Percentiles rank a stretch among this genome's conserved stretches.
Evolutionary conservation across 2,113 vertebrate species (phyloP).

Genomic region (Rhabdornis inornatus): DNA sequence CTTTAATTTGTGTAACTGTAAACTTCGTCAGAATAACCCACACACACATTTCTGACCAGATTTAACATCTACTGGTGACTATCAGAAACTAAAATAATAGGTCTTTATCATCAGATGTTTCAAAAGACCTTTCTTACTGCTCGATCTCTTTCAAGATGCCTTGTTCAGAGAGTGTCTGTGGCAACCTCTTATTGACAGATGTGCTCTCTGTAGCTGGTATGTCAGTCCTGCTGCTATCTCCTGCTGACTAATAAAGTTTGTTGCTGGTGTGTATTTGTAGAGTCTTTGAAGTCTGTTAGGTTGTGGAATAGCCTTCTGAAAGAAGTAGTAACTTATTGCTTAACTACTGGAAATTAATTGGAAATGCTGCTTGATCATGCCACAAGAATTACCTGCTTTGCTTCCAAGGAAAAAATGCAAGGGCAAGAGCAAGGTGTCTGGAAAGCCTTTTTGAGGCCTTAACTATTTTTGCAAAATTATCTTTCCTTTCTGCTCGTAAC

Average conservation of each 20-base stretch:
- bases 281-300: conserved; percentile 16
- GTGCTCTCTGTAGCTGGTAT: conserved; percentile 13
- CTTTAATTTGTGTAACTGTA: not conserved
- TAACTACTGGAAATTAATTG: conserved; percentile 3
- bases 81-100: not conserved
- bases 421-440: not conserved
- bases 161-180: not conserved
- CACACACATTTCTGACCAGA: not conserved
- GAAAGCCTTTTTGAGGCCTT: not conserved
- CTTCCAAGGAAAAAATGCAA: not conserved
- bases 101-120: not conserved
- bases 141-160: conserved; percentile 14
- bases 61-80: not conserved
- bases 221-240: conserved; percentile 41
- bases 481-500: not conserved
- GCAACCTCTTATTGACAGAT: conserved; percentile 46
- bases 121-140: not conserved
- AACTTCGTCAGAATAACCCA: not conserved
- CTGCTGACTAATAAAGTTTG: conserved; percentile 50
- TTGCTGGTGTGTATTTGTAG: conserved; percentile 16
- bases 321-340: not conserved
- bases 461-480: not conserved
- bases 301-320: not conserved
- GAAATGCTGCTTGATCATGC: not conserved
- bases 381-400: not conserved